Percentiles rank a stretch among this genome's conserved stretches.
Conservation (phyloP, 2,113 vertebrate genomes). For the Taxidea taxus region DNA sequence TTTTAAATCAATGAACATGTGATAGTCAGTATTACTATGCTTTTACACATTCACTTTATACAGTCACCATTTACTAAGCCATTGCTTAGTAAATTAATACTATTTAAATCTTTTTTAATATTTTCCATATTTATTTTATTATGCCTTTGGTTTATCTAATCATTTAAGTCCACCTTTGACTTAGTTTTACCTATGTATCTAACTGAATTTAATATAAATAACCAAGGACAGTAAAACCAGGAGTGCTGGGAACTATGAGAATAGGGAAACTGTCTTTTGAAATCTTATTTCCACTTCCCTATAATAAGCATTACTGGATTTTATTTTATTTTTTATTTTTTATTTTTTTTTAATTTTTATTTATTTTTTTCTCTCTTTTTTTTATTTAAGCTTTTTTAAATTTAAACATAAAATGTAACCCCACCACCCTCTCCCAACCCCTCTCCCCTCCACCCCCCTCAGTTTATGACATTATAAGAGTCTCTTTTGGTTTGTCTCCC, state of each 20-base stretch:
- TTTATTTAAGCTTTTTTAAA: no score
- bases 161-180: neutral
- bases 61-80: no score
- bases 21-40: neutral
- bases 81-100: neutral
- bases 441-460: no score
- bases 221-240: neutral
- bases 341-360: no score
- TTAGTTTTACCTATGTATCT: neutral
- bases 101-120: neutral
- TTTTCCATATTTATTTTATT: neutral
- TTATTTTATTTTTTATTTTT: neutral
- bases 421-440: no score
- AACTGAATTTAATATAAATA: neutral
- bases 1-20: neutral
- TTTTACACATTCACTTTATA: neutral
- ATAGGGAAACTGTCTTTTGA: neutral
- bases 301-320: neutral
- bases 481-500: no score
- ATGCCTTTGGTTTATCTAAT: neutral
- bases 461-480: no score
- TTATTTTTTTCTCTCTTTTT: no score
- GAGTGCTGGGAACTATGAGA: neutral
- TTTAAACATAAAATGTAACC: no score
- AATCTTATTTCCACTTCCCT: neutral